Conservation (phyloP, 2,888 invertebrate species). For the Spialia ferax region DNA sequence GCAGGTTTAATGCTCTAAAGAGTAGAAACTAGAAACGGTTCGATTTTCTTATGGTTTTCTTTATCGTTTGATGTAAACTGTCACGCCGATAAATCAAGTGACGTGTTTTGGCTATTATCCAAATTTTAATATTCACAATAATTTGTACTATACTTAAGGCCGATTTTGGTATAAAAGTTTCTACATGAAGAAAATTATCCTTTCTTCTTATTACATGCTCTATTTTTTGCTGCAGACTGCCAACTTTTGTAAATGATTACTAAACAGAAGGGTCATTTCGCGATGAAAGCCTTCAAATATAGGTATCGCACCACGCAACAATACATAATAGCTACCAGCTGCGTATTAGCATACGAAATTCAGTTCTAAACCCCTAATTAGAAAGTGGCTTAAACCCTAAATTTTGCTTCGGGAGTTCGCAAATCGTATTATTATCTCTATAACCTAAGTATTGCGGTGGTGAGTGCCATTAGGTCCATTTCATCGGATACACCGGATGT, state of each 20-base stretch:
- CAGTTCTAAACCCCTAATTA: slow-evolving; percentile 61
- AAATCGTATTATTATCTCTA: slow-evolving; percentile 75
- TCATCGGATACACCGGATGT: slow-evolving; percentile 68
- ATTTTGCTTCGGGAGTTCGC: slow-evolving; percentile 48
- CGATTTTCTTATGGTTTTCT: too few species aligned
- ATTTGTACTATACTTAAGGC: too few species aligned
- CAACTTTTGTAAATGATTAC: slow-evolving; percentile 5
- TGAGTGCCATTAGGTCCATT: slow-evolving; percentile 58
- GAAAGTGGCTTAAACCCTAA: slow-evolving; percentile 50
- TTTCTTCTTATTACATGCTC: neutral
- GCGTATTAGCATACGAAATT: slow-evolving; percentile 72
- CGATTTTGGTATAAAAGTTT: too few species aligned
- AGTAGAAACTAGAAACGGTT: too few species aligned
- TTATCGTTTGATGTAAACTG: too few species aligned
- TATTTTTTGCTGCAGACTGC: neutral
- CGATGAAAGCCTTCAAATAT: slow-evolving; percentile 24
- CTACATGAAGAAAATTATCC: neutral
- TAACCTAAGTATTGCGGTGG: slow-evolving; percentile 54
- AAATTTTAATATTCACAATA: too few species aligned
- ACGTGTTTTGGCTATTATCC: too few species aligned
- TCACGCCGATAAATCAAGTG: too few species aligned
- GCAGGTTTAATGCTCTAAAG: too few species aligned
- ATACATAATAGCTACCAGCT: slow-evolving; percentile 49
- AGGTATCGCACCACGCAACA: slow-evolving; percentile 29
- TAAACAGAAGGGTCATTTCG: slow-evolving; percentile 11